Percentiles rank a stretch among this genome's conserved stretches.
phyloP scores from a whole-genome alignment of 2,888 invertebrate species.

The Tineola bisselliella region DNA sequence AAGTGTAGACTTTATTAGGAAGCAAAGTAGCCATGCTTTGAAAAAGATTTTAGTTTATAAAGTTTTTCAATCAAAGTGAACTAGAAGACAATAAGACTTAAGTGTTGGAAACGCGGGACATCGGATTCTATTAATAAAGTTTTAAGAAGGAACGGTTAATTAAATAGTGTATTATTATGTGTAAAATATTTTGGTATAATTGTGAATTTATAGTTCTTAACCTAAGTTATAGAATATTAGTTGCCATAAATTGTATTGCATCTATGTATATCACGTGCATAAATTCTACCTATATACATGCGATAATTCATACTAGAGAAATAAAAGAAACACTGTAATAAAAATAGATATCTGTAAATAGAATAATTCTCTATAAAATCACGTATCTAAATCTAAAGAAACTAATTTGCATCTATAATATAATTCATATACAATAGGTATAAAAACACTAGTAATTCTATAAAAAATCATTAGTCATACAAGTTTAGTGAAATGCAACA shows the following conservation, averaged over 20 bases:
- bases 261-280: conserved; percentile 43
- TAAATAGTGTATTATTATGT: too few relatives aligned
- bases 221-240: not conserved
- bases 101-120: not conserved
- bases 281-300: conserved; percentile 41
- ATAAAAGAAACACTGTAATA: conserved; percentile 31
- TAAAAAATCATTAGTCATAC: conserved; percentile 18
- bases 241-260: conserved; percentile 12
- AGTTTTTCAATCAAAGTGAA: not conserved
- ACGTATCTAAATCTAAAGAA: conserved; percentile 42
- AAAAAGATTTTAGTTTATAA: not conserved
- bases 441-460: not conserved
- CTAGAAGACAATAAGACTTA: conserved; percentile 5
- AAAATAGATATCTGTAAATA: conserved; percentile 41
- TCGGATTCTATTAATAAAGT: not conserved
- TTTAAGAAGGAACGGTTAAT: too few relatives aligned
- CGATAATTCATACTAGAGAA: conserved; percentile 39
- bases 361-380: conserved; percentile 37
- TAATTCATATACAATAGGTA: not conserved
- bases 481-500: conserved; percentile 30
- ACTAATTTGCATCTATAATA: conserved; percentile 24
- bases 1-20: conserved; percentile 1
- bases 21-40: conserved; percentile 10
- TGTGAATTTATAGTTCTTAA: not conserved
- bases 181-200: not conserved